Percentiles rank a stretch among this genome's conserved stretches.
phyloP scores from a whole-genome alignment of 2,888 invertebrate genomes.

The Mesoligia furuncula region DNA sequence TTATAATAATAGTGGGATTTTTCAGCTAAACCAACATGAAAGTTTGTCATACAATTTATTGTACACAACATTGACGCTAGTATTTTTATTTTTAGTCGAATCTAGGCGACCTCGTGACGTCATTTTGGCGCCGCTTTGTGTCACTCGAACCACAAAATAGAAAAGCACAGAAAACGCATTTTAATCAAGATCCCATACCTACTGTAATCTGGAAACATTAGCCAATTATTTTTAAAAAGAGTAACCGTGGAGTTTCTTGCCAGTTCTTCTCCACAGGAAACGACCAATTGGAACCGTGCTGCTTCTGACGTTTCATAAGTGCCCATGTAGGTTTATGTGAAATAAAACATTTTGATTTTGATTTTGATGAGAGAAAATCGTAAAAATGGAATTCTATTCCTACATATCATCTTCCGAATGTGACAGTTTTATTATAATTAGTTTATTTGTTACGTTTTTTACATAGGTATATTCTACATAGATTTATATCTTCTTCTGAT shows the following conservation, averaged over 20 bases:
- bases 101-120: constrained; percentile 54
- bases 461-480: too few species aligned
- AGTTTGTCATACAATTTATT: constrained; percentile 13
- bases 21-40: background rate
- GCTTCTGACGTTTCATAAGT: too few species aligned
- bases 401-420: background rate
- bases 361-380: too few species aligned
- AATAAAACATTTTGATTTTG: too few species aligned
- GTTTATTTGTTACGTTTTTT: background rate
- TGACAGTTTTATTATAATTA: background rate
- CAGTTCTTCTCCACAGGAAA: too few species aligned
- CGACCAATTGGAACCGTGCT: too few species aligned
- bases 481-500: too few species aligned
- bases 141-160: constrained; percentile 10
- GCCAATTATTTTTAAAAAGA: too few species aligned
- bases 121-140: constrained; percentile 2
- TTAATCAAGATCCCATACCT: background rate
- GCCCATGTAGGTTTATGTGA: too few species aligned
- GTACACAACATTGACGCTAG: constrained; percentile 13
- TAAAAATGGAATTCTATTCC: background rate
- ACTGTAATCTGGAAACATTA: too few species aligned
- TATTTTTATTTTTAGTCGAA: constrained; percentile 32
- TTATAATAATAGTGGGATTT: background rate
- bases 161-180: background rate
- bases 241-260: too few species aligned